phyloP scores from a whole-genome alignment of 2,888 invertebrate species.

The Melanotus villosus region DNA sequence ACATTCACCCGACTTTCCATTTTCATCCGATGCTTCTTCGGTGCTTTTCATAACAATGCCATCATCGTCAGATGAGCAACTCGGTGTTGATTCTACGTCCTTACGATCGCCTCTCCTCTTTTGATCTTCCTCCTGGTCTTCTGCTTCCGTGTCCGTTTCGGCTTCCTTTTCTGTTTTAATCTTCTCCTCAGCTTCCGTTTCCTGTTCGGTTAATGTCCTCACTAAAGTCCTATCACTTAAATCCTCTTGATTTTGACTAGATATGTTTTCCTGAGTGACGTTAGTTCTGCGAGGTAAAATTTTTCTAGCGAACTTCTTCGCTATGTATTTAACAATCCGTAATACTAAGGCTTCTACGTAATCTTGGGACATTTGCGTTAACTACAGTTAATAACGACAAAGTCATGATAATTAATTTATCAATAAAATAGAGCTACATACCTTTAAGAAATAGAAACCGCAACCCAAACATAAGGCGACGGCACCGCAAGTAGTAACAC shows the following conservation, averaged over 20 bases:
- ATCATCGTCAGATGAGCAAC: background rate
- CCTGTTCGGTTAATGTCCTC: background rate
- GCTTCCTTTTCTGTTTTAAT: background rate
- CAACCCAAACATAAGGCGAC: slow-evolving; percentile 78
- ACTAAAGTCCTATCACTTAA: background rate
- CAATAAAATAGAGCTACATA: slow-evolving; percentile 57
- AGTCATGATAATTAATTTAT: background rate
- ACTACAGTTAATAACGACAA: slow-evolving; percentile 66
- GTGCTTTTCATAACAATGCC: background rate
- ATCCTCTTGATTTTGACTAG: slow-evolving; percentile 5
- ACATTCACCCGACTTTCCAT: no score
- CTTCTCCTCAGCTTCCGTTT: background rate
- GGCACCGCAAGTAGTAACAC: slow-evolving; percentile 81
- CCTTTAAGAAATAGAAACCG: slow-evolving; percentile 80
- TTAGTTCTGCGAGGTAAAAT: slow-evolving; percentile 7
- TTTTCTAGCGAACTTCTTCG: slow-evolving; percentile 49
- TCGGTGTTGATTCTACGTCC: background rate
- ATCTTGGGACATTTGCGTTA: slow-evolving; percentile 84
- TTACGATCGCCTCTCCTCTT: background rate
- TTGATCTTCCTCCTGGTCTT: slow-evolving; percentile 13
- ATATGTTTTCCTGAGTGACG: slow-evolving; percentile 3
- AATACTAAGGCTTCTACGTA: slow-evolving; percentile 73
- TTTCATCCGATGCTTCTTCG: no score
- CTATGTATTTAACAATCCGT: slow-evolving; percentile 60
- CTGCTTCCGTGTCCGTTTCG: background rate